Evolutionary conservation across 2,797 vertebrate species (phyloP).

Genomic region (Phaenicophaeus curvirostris): DNA sequence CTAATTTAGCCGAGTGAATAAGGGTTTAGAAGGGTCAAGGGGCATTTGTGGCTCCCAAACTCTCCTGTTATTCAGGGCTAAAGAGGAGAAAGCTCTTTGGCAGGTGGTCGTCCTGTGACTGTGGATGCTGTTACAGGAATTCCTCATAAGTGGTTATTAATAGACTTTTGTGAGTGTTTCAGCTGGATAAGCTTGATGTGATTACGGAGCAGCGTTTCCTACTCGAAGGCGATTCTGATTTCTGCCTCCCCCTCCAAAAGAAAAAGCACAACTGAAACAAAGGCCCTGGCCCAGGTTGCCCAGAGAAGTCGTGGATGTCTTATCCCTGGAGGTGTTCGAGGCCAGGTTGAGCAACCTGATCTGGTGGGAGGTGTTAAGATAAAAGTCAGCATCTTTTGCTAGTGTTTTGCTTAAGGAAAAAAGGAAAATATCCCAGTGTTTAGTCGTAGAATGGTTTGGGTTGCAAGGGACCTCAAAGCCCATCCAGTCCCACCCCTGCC

Average conservation of each 20-base stretch:
- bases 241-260: not conserved
- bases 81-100: constrained; percentile 45
- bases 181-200: not conserved
- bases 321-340: no score
- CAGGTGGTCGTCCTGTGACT: not conserved
- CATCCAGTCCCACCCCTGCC: no score
- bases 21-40: constrained; percentile 81
- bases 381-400: not conserved
- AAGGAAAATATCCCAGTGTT: not conserved
- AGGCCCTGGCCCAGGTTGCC: not conserved
- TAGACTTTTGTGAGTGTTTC: not conserved
- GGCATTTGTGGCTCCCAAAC: constrained; percentile 77
- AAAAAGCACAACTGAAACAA: not conserved
- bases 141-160: not conserved
- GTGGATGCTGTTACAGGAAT: not conserved
- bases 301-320: no score
- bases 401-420: not conserved
- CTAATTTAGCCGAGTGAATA: constrained; percentile 80
- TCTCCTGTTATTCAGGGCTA: constrained; percentile 26
- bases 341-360: no score
- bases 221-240: not conserved
- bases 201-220: not conserved
- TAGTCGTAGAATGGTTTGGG: no score
- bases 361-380: no score
- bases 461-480: no score